Conservation (phyloP, 35 echinoderm and acorn worm species). For the Holothuria glaberrima region DNA sequence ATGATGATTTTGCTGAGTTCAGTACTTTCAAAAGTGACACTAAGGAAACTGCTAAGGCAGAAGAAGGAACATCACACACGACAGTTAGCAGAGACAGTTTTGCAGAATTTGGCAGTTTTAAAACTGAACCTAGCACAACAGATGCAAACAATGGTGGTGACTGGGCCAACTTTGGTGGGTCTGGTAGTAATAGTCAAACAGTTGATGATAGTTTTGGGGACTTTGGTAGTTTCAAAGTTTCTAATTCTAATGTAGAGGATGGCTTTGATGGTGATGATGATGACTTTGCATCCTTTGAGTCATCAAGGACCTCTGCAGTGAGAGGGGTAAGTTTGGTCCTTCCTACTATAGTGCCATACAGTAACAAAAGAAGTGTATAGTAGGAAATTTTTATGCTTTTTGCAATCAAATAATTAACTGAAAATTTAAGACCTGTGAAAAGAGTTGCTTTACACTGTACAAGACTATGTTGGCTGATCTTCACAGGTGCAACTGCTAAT, state of each 20-base stretch:
- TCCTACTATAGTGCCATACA: background rate
- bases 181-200: background rate
- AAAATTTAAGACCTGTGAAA: no score
- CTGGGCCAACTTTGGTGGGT: constrained; percentile 19
- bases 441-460: no score
- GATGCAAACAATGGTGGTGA: background rate
- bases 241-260: background rate
- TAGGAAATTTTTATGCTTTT: background rate
- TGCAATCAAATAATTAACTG: no score
- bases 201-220: constrained; percentile 5
- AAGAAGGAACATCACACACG: background rate
- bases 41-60: background rate
- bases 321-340: background rate
- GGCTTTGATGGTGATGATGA: constrained; percentile 16
- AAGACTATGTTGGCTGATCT: no score
- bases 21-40: constrained; percentile 30
- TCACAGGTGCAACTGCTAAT: no score
- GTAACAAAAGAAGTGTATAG: no score
- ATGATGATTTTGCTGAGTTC: constrained; percentile 34
- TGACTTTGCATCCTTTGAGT: constrained; percentile 44
- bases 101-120: constrained; percentile 18
- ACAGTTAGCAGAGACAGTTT: background rate
- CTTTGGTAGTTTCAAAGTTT: constrained; percentile 4
- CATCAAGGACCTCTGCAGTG: background rate
- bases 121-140: background rate